Evolutionary conservation across 2,113 vertebrate species (phyloP).

Genomic region (Talpa occidentalis): DNA sequence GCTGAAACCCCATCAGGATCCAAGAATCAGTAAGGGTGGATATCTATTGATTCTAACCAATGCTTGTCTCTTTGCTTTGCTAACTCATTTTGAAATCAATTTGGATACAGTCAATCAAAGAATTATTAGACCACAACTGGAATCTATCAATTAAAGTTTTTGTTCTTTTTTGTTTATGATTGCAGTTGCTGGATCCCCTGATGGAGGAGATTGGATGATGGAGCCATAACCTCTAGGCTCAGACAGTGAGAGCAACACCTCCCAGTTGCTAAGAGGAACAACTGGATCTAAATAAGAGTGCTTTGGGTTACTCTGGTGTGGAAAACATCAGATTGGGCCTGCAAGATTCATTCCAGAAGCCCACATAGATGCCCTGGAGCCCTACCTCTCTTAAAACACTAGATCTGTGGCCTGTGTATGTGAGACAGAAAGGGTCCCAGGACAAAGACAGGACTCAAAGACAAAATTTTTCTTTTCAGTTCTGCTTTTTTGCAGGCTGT

Average conservation of each 20-base stretch:
- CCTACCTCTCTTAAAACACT: accelerated
- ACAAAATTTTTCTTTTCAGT: no score
- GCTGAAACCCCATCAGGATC: not conserved
- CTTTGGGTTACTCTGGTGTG: no score
- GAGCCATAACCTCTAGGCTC: not conserved
- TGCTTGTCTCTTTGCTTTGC: not conserved
- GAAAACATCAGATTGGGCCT: accelerated
- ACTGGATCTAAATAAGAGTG: not conserved
- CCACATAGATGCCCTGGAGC: no score
- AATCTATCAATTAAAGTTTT: not conserved
- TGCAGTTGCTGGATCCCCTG: not conserved
- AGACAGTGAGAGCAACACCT: not conserved
- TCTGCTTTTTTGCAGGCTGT: not conserved
- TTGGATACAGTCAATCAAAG: not conserved
- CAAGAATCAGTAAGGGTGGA: not conserved
- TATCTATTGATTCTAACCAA: not conserved
- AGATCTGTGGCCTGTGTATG: accelerated
- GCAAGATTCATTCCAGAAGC: no score
- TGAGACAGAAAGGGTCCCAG: no score
- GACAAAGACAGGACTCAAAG: no score
- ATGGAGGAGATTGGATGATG: not conserved
- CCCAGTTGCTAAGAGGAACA: not conserved
- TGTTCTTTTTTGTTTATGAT: no score
- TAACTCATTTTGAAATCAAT: not conserved
- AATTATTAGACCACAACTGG: not conserved